A percentile compares a stretch with the other conserved stretches of the same genome.
phyloP scores from a whole-genome alignment of 2,888 invertebrate species.

The Athalia cordata region DNA sequence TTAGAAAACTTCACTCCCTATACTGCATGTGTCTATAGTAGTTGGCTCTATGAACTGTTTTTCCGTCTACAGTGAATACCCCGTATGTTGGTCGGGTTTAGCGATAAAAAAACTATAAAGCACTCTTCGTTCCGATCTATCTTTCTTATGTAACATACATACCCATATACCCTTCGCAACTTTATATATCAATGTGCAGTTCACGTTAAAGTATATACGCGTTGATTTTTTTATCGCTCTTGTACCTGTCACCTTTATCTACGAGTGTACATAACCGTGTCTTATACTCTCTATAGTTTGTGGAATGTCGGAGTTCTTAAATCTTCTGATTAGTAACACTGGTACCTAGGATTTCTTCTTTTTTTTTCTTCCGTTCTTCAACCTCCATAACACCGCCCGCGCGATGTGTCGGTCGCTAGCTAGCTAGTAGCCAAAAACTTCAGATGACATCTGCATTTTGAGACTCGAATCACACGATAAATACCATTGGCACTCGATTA shows the following conservation, averaged over 20 bases:
- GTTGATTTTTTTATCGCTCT: slow-evolving; percentile 26
- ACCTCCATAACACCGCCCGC: too few relatives aligned
- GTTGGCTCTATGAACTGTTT: slow-evolving; percentile 46
- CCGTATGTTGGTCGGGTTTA: slow-evolving; percentile 42
- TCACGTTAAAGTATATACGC: slow-evolving; percentile 16
- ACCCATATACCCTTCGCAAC: too few relatives aligned
- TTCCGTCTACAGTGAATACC: slow-evolving; percentile 42
- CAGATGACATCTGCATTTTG: too few relatives aligned
- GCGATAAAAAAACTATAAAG: slow-evolving; percentile 29
- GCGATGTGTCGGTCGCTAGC: too few relatives aligned
- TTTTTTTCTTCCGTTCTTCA: background rate
- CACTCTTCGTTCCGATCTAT: slow-evolving; percentile 26
- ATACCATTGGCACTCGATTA: background rate
- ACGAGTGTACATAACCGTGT: background rate
- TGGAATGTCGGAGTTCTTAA: slow-evolving; percentile 18
- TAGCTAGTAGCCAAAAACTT: too few relatives aligned
- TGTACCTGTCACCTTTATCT: slow-evolving; percentile 38
- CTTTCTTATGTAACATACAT: background rate
- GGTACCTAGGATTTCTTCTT: too few relatives aligned
- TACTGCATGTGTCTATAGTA: too few relatives aligned
- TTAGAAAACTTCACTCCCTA: too few relatives aligned
- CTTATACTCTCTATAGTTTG: background rate
- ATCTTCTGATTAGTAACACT: slow-evolving; percentile 31
- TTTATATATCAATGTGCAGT: too few relatives aligned
- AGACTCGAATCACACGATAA: background rate